Base-by-base conservation (phyloP, 2,113 vertebrate species). In the Noturus placidus region DNA sequence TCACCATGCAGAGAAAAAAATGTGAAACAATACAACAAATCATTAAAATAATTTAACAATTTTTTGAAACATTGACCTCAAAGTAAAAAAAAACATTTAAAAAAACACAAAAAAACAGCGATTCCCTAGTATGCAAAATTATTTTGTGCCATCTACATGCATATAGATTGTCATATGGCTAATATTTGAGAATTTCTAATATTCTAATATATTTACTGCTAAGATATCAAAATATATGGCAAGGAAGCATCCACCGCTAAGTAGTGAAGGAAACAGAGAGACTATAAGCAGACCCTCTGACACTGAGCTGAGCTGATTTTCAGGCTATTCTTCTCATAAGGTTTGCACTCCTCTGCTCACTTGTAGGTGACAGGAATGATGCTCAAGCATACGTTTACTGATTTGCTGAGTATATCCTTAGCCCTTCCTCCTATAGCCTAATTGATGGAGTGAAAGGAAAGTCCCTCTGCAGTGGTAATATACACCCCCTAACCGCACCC, bases 401-500 rank as follows among this genome's bases (percentile, higher is more conserved):
- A 88, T 84, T 88, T 69, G 87, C 50, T 57, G 82, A 84, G 70
- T 69, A 33, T 61, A 13, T 74, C 15, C 2, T n/a, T 67, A 30
- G 82, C 74, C 72, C 72, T 76, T 78, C 87, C 82, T 42, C n/a
- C 50, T 84, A 25, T 20, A 3, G 59, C 46, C n/a, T 84, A 84
- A 88, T 79, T 88, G 87, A 88, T 77, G 33, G 86, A 81, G 61
- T 42, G 78, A 87, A 74, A 83, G 87, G 82, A 88, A 72, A 88
- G 82, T 88, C 72, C 87, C 72, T 84, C 87, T 88, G 87, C 87
- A 84, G 87, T 88, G 82, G 87, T 84, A 84, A 84, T 65, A 33
- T 10, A 30, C 67, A n/a, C 6, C 52, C 78, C 79, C 85, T 14
- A 86, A 38, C 85, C 77, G 20, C 85, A 88, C 82, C 87, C 87